Evolutionary conservation across 1,140 invertebrate genomes (phyloP).

Genomic region (Drosophila obscura): DNA sequence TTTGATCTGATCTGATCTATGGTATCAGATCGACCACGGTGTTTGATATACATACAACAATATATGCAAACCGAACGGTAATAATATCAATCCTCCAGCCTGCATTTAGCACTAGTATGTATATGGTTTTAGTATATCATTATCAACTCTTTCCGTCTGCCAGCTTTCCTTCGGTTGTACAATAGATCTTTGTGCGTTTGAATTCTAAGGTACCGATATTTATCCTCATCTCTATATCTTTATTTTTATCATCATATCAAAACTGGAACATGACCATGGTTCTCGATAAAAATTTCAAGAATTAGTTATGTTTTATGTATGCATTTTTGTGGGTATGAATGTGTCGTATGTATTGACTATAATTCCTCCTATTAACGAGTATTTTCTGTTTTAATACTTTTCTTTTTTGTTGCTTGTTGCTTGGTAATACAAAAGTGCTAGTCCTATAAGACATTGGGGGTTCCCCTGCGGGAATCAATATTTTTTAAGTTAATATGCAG

Average conservation of each 20-base stretch:
- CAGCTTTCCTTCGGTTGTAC: conserved; percentile 45
- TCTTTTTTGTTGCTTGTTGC: no score
- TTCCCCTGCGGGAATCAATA: conserved; percentile 55
- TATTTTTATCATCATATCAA: conserved; percentile 41
- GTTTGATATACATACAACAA: no score
- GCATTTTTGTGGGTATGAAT: conserved; percentile 25
- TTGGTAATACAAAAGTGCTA: conserved; percentile 73
- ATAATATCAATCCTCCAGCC: conserved; percentile 1
- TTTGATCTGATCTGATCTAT: no score
- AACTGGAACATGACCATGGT: conserved; percentile 66
- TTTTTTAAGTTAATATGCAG: conserved; percentile 63
- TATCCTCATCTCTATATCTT: conserved; percentile 25
- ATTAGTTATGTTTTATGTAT: conserved; percentile 40
- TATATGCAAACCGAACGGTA: conserved; percentile 14
- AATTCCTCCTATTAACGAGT: conserved; percentile 52
- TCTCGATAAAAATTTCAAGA: conserved; percentile 65
- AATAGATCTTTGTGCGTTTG: conserved; percentile 73
- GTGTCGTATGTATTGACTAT: conserved; percentile 43
- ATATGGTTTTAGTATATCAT: conserved; percentile 7
- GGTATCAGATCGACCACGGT: no score
- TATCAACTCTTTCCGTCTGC: conserved; percentile 16
- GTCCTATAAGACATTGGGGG: conserved; percentile 48
- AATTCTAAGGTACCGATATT: conserved; percentile 67
- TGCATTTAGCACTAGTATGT: conserved; percentile 9
- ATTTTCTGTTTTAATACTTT: conserved; percentile 40